Evolutionary conservation across 2,888 invertebrate genomes (phyloP), one percentile per base, ranked within the genome.

Genomic region (Sesamia inferens): DNA sequence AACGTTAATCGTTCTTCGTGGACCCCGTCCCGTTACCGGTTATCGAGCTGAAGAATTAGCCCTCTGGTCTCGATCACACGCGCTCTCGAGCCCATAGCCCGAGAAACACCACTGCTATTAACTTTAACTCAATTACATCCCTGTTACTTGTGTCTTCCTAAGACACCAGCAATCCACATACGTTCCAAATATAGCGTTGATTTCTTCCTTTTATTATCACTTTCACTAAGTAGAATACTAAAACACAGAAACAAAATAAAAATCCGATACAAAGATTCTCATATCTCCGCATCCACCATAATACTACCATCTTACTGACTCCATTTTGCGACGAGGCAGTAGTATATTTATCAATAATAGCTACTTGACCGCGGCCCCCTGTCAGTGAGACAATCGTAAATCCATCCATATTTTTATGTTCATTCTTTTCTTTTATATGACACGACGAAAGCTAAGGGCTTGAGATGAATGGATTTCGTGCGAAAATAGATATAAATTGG

Each of bases 301-400:
- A 79, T 66, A 64, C 67, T 61, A 8, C 54, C 47, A 69, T n/a
- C 47, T 65, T 67, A 69, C 68, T 13, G 66, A 67, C 55, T 77
- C 78, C 22, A 67, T 82, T 78, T 47, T 59, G 31, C 51, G 71
- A 70, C 39, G 64, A 65, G 54, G 51, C 71, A 55, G 63, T 69
- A 7, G 44, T 68, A 82, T 72, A 80, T 80, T 67, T 78, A 82
- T 80, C 82, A 80, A 80, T 82, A 80, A 67, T 7, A n/a, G 16
- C 54, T 57, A 80, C 82, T 80, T 80, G 78, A 80, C 80, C 82
- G 72, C 62, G 69, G 16, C 67, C 82, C 58, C 57, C 55, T 82
- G 82, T 82, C 82, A 78, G 39, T 22, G 42, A 59, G 39, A 67
- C 68, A 69, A 69, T 82, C 82, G 82, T 80, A 80, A 82, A 80